Base-by-base conservation (phyloP, 2,888 invertebrate genomes). In the Melanotus villosus region DNA sequence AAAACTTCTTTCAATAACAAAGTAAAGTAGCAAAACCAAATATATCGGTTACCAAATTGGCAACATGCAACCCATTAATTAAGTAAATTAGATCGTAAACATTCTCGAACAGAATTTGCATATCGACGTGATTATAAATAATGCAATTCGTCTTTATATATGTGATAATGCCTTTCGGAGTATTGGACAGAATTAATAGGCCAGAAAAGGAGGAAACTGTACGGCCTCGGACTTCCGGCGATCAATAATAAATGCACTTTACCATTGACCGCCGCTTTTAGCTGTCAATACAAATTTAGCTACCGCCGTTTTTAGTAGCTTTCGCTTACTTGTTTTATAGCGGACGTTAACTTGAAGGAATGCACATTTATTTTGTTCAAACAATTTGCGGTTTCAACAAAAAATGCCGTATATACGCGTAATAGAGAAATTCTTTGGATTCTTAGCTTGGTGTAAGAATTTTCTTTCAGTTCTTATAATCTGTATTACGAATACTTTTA, bases 191-290 rank as follows among this genome's bases (percentile, higher is more conserved):
- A 7, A 26, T 7, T n/a, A 26, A 26, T 7, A 26, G 26, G 12
- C 60, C 34, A 32, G 60, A 60, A 60, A 60, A n/a, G n/a, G n/a
- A n/a, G 60, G 60, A 60, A 60, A 47, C 47, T 23, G 60, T 16
- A 36, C 60, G 60, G 19, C 60, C 60, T 60, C 60, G 47, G 21
- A 60, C 47, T 60, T 60, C 60, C 60, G 30, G 34, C 16, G 58
- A 58, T 58, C 58, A 58, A 58, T 58, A 58, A 58, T 58, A 58
- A 58, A 58, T 58, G 34, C 19, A 23, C 47, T 58, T n/a, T 60
- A 47, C 47, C 60, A 60, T 60, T 60, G 47, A 60, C 45, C 45
- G 60, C 47, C 32, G 47, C 26, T 26, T 47, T 47, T 32, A 45
- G 14, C 45, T 50, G 47, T 34, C 60, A 19, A 36, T 50, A 50